Evolutionary conservation across 2,888 invertebrate genomes (phyloP), one percentile per base, ranked within the genome.

Genomic region (Lepidocyrtoides sp.): DNA sequence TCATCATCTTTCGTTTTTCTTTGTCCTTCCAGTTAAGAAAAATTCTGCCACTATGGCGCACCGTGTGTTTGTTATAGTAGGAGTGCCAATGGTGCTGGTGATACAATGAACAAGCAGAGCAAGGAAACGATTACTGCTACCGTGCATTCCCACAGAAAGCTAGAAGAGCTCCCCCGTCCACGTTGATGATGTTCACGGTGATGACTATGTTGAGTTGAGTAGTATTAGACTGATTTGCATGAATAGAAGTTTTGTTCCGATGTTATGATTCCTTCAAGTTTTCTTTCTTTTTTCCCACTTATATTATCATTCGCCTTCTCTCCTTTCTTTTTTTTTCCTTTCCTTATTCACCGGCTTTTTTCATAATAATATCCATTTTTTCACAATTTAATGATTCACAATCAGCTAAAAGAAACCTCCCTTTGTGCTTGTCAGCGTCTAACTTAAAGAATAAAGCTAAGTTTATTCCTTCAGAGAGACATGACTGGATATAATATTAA

Each of bases 341-440:
- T 8, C 51, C 4, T 83, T 36, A 26, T 66, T 32, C 51, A 8
- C 20, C 72, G 17, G 14, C 72, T 32, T 66, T 36, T n/a, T 44
- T 77, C 51, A 77, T 51, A 26, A 51, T 77, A 48, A 23, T 8
- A 69, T 17, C n/a, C 29, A 57, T 88, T 81, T 69, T 63, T 89
- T 87, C 60, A 89, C 84, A 89, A 89, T 89, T 83, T 89, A 89
- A 90, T 90, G 69, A 90, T 90, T 90, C 84, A 90, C 90, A 90
- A 90, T 90, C 90, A 90, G 79, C 89, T 44, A 17, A 75, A 89
- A 88, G 75, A 75, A 51, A 51, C 14, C 51, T 17, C 51, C 51
- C 51, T 51, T n/a, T 48, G 17, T 51, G 85, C 84, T 8, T 66
- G 29, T 29, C 63, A 36, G n/a, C 36, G 17, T 1, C 69, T 72